phyloP scores from a whole-genome alignment of 2,797 vertebrate genomes.

The Trachurus trachurus region DNA sequence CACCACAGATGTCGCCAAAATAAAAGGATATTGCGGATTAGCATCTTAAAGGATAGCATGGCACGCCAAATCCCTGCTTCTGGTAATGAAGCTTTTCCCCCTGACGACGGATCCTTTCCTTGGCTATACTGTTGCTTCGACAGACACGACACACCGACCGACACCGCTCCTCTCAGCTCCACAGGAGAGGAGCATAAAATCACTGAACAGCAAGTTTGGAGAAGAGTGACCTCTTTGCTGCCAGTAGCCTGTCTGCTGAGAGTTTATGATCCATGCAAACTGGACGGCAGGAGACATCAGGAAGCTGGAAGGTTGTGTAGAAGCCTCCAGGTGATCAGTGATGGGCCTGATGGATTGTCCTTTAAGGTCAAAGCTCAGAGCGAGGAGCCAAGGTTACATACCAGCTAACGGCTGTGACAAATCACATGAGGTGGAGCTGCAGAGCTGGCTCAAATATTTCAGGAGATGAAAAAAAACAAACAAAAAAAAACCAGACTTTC shows the following conservation, averaged over 20 bases:
- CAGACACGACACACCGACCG: background rate
- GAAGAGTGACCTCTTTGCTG: constrained; percentile 14
- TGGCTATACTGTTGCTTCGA: background rate
- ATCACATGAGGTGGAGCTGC: constrained; percentile 33
- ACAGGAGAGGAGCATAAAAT: constrained; percentile 9
- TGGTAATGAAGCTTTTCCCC: constrained; percentile 30
- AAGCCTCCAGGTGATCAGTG: background rate
- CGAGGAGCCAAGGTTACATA: constrained; percentile 44
- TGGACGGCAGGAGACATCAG: constrained; percentile 18
- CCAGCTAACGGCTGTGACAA: constrained; percentile 49
- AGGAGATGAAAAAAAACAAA: constrained; percentile 14
- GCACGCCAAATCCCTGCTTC: constrained; percentile 52
- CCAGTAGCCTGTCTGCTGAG: constrained; percentile 19
- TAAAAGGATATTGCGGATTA: constrained; percentile 68
- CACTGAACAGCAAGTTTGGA: background rate
- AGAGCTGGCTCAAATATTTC: background rate
- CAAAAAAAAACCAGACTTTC: constrained; percentile 13
- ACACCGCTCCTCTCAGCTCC: background rate
- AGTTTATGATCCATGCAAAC: constrained; percentile 22
- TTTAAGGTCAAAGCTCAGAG: constrained; percentile 44
- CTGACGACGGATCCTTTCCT: constrained; percentile 4
- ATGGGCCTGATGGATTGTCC: constrained; percentile 26
- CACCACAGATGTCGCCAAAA: constrained; percentile 50
- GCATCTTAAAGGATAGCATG: constrained; percentile 35
- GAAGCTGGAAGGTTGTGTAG: constrained; percentile 1